Base-by-base conservation (phyloP, 2,797 vertebrate species). In the Scarus forsteni region DNA sequence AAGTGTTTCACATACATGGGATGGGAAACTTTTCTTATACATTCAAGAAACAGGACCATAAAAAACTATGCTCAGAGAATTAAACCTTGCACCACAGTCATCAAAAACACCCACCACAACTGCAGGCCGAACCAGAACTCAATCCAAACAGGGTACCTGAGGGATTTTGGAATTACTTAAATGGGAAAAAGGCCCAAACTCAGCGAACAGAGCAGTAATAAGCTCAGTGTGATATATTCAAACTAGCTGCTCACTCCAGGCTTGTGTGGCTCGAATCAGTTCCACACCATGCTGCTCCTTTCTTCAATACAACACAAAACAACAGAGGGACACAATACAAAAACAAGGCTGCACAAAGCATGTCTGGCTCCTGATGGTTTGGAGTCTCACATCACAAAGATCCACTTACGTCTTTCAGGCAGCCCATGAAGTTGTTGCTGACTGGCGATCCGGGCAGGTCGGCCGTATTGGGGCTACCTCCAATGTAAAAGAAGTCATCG, bases 361-460 rank as follows among this genome's bases (percentile, higher is more conserved):
- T 27, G 27, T 27, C 27, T 27, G 27, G 27, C 27, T 27, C 27
- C 27, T 27, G 27, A 27, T 27, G 27, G 27, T 27, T 27, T 4
- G 4, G 27, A 27, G 27, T 27, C 27, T 27, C 27, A 27, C 27
- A 27, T 16, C 49, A 48, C 36, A 56, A 5, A 14, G 3, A 18
- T 44, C 0, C 1, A 94, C 96, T 98, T 82, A 98, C 97, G 0
- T 98, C 97, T 92, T 97, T 98, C 12, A 98, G 96, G 89, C 97
- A 98, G 78, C 97, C 97, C 96, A 98, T 98, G 86, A 98, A 98
- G 93, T 98, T 98, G 94, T 98, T 98, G 95, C 97, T 98, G 92
- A 98, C 97, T 0, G 97, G 97, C 0, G 97, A 98, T 16, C 97
- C 97, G 0, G 97, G 97, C 62, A 98, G 94, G 89, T 98, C 97